A percentile compares a stretch with the other conserved stretches of the same genome.
Evolutionary conservation across 2,113 vertebrate genomes (phyloP).

Genomic region (Gadus chalcogrammus): DNA sequence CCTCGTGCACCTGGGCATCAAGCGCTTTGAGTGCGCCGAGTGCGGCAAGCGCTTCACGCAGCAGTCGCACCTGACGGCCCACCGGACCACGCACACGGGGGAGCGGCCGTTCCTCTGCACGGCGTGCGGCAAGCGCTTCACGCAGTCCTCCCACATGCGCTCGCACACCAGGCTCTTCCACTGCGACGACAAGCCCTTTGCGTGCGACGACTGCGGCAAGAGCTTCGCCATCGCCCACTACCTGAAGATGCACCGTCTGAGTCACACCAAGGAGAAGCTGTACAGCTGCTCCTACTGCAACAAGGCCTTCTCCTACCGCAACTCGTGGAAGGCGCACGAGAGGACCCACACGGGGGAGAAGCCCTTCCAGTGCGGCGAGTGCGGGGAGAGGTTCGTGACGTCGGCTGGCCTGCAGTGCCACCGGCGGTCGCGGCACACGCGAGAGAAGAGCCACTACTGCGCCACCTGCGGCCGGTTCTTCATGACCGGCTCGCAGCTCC

Average conservation of each 20-base stretch:
- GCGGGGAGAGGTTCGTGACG: constrained; percentile 45
- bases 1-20: too few relatives aligned
- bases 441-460: constrained; percentile 12
- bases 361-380: constrained; percentile 57
- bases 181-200: too few relatives aligned
- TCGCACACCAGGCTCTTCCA: too few relatives aligned
- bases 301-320: constrained; percentile 42
- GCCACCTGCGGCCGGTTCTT: background rate
- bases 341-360: constrained; percentile 35
- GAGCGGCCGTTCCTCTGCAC: constrained; percentile 53
- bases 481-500: background rate
- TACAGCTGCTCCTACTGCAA: constrained; percentile 57
- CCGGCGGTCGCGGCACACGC: constrained; percentile 48
- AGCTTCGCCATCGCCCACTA: constrained; percentile 50
- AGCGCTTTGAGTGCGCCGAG: constrained; percentile 5
- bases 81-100: constrained; percentile 57
- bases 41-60: constrained; percentile 52
- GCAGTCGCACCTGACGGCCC: constrained; percentile 57
- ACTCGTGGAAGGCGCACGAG: constrained; percentile 59
- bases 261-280: constrained; percentile 40
- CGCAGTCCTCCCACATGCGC: constrained; percentile 27
- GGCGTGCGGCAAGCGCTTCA: constrained; percentile 60
- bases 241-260: constrained; percentile 53
- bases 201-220: constrained; percentile 35
- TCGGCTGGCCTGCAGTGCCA: background rate